phyloP scores from a whole-genome alignment of 2,113 vertebrate genomes.

The Corynorhinus townsendii region DNA sequence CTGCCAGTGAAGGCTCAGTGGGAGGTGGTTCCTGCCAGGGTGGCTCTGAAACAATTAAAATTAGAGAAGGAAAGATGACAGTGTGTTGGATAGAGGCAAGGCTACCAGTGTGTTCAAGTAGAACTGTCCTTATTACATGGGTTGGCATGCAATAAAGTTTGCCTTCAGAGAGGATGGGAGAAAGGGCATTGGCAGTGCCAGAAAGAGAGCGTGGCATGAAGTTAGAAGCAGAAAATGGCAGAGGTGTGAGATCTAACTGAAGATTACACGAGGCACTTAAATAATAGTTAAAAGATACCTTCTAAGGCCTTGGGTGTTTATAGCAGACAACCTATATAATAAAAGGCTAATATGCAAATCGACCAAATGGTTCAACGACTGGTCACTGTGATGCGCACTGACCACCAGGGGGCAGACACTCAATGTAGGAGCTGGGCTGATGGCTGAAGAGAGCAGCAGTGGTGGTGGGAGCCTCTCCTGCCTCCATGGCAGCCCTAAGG shows the following conservation, averaged over 20 bases:
- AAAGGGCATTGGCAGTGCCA: background rate
- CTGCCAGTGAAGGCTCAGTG: background rate
- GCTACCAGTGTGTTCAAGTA: background rate
- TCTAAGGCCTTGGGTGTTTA: background rate
- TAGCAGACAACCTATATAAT: background rate
- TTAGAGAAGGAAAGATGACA: background rate
- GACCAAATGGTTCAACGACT: accelerated
- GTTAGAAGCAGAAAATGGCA: background rate
- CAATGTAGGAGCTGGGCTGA: too few species aligned
- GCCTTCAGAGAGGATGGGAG: background rate
- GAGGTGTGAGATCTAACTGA: background rate
- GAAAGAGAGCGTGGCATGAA: background rate
- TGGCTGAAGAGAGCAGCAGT: too few species aligned
- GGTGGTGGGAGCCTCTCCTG: too few species aligned
- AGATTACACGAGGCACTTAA: background rate
- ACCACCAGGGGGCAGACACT: too few species aligned
- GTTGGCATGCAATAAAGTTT: background rate
- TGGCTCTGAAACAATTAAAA: background rate
- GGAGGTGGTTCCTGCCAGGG: background rate
- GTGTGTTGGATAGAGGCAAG: background rate
- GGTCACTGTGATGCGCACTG: too few species aligned
- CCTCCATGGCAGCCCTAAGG: too few species aligned
- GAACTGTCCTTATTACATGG: background rate
- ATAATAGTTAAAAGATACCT: background rate
- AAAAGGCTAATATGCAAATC: too few species aligned